Evolutionary conservation across 2,797 vertebrate genomes (phyloP).

Genomic region (Pristis pectinata): DNA sequence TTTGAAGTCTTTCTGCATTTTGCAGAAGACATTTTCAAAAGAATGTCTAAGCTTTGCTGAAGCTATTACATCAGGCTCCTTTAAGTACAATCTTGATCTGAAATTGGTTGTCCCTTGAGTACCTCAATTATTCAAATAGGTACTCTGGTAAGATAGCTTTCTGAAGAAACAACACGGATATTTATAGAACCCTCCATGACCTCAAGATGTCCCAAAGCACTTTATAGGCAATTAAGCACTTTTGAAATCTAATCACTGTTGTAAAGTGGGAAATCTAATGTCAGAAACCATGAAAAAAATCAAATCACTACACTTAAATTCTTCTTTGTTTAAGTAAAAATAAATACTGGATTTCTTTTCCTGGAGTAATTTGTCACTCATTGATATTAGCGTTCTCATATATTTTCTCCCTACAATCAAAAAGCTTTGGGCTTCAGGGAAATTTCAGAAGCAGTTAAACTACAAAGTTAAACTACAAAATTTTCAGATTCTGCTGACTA

Average conservation of each 20-base stretch:
- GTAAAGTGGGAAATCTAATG: neutral
- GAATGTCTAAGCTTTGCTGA: neutral
- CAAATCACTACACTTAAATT: neutral
- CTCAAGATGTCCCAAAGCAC: neutral
- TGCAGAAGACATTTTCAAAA: neutral
- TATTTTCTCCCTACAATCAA: neutral
- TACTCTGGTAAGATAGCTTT: neutral
- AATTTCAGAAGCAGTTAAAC: neutral
- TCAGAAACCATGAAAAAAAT: neutral
- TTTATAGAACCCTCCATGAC: neutral
- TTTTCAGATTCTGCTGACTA: neutral
- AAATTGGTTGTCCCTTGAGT: neutral
- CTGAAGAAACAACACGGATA: neutral
- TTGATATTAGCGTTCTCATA: neutral
- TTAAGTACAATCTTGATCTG: neutral
- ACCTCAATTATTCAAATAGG: neutral
- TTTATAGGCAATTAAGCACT: neutral
- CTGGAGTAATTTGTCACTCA: neutral
- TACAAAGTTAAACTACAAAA: neutral
- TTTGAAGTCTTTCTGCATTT: neutral
- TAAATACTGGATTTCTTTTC: neutral
- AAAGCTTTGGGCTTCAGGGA: neutral
- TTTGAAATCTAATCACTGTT: neutral
- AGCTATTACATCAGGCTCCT: neutral
- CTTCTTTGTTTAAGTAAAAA: neutral